Base-by-base conservation (phyloP, 2,797 vertebrate genomes). In the Rhinatrema bivittatum region DNA sequence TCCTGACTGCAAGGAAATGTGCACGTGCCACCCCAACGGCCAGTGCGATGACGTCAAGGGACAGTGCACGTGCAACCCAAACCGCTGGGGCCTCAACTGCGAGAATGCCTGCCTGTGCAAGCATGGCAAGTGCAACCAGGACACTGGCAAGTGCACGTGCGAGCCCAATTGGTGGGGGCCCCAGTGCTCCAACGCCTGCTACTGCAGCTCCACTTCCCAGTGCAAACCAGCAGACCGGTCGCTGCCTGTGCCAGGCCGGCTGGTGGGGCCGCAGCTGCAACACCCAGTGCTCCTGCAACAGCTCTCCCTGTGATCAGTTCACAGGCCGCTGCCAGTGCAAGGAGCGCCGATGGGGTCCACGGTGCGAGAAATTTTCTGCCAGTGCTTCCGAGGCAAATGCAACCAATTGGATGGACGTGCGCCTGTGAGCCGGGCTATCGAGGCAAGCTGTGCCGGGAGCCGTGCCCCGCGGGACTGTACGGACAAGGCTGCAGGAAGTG, bases 1-100 rank as follows among this genome's bases (percentile, higher is more conserved):
- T 16, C 95, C 94, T 0, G 95, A 99, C 78, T 99, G 95, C 78
- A 97, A 97, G 58, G 94, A 94, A 24, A 89, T 91, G 60, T 99
- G 95, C 62, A 82, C 78, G 6, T 99, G 94, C 60, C 87, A 91
- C 68, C 94, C 95, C 19, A 92, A 99, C 0, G 94, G 95, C 41
- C 93, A 95, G 51, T 99, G 95, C 0, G 90, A 98, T 25, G 95
- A 99, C 0, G 74, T 94, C 67, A 94, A 91, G 0, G 94, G 95
- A 22, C 77, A 87, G 62, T 99, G 95, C 41, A 94, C 91, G 5
- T 99, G 95, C 76, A 92, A 97, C 57, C 74, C 87, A 63, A 94
- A 94, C 52, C 94, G 93, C 50, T 99, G 95, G 95, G 95, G 95
- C 2, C 74, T 85, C 15, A 91, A 90, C 53, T 98, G 95, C 1